Base-by-base conservation (phyloP, 2,888 invertebrate genomes). In the Xylota sylvarum region DNA sequence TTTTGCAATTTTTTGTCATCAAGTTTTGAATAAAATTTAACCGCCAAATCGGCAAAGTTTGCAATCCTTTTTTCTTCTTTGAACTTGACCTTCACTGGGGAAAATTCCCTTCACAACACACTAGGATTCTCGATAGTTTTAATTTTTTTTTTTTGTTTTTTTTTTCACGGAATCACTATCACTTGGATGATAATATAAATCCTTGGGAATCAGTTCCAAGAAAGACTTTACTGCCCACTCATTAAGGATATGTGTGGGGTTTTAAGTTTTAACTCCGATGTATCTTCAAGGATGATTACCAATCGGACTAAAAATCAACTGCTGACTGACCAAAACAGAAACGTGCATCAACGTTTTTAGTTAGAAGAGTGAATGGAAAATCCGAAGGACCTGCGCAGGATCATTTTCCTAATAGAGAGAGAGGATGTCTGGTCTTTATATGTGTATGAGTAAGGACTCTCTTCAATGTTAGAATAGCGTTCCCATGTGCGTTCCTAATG, bases 261-360 rank as follows among this genome's bases (percentile, higher is more conserved):
- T 43, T 48, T 23, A 23, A 64, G n/a, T 19, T 46, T 52, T 69
- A 35, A 74, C 23, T 70, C 67, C 60, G 40, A 40, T 55, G 55
- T 23, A 19, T 74, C 19, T 73, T 52, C 65, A 76, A 72, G 80
- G 80, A 86, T 82, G 85, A 88, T 87, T 62, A 79, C 88, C 87
- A 88, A 78, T 90, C 90, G 89, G 90, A 88, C 90, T 91, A 91
- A 91, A 90, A 90, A 90, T 91, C 92, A 92, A 93, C 91, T 92
- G 92, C 92, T 92, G 91, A 93, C 93, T 93, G 92, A 93, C 92
- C 93, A 93, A 93, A 93, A 93, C 92, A 93, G 92, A 92, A 92
- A 92, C 91, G 91, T 91, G 91, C 90, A 90, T 91, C 89, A 90
- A 90, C 89, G 90, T 91, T 91, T 92, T 91, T 90, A 90, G 83